Evolutionary conservation across 2,888 invertebrate species (phyloP).

Genomic region (Xiphydria camelus): DNA sequence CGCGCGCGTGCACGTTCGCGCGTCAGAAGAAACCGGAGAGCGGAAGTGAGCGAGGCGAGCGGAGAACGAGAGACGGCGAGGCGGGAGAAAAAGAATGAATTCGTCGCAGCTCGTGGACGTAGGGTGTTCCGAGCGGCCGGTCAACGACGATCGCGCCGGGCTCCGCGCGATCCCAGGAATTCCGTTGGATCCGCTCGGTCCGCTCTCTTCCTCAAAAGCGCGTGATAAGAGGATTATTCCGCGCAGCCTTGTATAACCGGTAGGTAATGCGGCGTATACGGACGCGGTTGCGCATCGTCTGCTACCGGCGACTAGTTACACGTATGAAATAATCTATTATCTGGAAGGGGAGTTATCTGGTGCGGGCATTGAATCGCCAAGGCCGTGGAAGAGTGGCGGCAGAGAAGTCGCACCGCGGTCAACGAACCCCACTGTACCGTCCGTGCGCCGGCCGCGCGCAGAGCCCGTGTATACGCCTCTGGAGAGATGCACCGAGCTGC

Average conservation of each 20-base stretch:
- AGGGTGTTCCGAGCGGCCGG: slow-evolving; percentile 30
- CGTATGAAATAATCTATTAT: slow-evolving; percentile 56
- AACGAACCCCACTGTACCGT: slow-evolving; percentile 39
- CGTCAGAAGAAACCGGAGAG: too few relatives aligned
- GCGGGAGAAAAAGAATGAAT: slow-evolving; percentile 9
- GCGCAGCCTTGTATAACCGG: slow-evolving; percentile 28
- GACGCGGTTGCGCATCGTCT: slow-evolving; percentile 26
- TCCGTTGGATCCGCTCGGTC: too few relatives aligned
- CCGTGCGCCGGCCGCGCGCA: slow-evolving; percentile 15
- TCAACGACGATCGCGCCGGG: too few relatives aligned
- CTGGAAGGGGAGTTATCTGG: slow-evolving; percentile 52
- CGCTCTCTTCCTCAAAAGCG: slow-evolving; percentile 12
- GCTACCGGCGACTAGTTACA: slow-evolving; percentile 49
- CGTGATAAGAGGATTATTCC: slow-evolving; percentile 27
- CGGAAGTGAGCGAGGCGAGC: too few relatives aligned
- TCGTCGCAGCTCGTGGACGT: slow-evolving; percentile 19
- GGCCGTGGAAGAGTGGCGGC: slow-evolving; percentile 46
- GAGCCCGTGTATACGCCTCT: slow-evolving; percentile 4
- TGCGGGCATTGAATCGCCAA: slow-evolving; percentile 56
- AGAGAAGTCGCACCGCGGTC: slow-evolving; percentile 53
- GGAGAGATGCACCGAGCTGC: neutral
- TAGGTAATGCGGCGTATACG: slow-evolving; percentile 33
- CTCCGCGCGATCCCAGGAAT: too few relatives aligned
- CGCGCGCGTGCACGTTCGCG: too few relatives aligned
- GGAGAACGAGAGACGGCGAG: slow-evolving; percentile 10